These are phyloP conservation scores for Sebastes vulpes DNA, from an alignment of 2,797 vertebrate genomes.

Conservation along the genomic window DNA sequence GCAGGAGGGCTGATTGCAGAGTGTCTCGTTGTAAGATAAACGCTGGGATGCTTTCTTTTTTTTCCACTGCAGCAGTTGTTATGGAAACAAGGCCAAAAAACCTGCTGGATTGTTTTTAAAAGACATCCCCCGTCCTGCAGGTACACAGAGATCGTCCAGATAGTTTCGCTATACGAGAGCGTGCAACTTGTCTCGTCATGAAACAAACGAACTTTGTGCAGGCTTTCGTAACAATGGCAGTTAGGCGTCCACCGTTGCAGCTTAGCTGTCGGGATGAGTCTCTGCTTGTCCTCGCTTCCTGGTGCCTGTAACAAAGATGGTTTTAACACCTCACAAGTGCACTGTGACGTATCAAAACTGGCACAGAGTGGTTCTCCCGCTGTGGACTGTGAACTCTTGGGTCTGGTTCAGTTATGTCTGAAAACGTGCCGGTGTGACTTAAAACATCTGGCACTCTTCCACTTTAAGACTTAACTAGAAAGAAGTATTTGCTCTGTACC, in stretches of 20 bases:
- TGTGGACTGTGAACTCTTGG: neutral
- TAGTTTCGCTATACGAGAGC: constrained; percentile 33
- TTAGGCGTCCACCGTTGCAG: constrained; percentile 70
- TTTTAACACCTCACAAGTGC: constrained; percentile 17
- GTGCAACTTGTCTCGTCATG: constrained; percentile 72
- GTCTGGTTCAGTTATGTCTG: constrained; percentile 6
- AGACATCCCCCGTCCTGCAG: constrained; percentile 56
- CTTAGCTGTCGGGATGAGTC: constrained; percentile 75
- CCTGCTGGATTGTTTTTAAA: constrained; percentile 39
- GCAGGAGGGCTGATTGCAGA: constrained; percentile 61
- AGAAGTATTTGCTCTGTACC: neutral
- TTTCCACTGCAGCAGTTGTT: constrained; percentile 32
- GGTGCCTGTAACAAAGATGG: constrained; percentile 52
- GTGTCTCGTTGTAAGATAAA: constrained; percentile 54
- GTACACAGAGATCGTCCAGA: constrained; percentile 57
- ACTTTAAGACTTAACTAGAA: neutral
- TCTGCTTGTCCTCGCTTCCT: constrained; percentile 70
- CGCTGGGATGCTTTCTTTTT: constrained; percentile 32
- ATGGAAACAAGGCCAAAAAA: constrained; percentile 39
- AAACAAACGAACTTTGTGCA: constrained; percentile 65
- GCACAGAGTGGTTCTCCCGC: constrained; percentile 9
- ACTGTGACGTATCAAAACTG: constrained; percentile 30
- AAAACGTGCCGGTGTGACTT: neutral
- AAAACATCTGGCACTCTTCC: neutral
- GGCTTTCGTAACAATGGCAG: constrained; percentile 77